These are phyloP conservation scores for Piaya cayana DNA, from an alignment of 2,113 vertebrate genomes.

Conservation along the genomic window DNA sequence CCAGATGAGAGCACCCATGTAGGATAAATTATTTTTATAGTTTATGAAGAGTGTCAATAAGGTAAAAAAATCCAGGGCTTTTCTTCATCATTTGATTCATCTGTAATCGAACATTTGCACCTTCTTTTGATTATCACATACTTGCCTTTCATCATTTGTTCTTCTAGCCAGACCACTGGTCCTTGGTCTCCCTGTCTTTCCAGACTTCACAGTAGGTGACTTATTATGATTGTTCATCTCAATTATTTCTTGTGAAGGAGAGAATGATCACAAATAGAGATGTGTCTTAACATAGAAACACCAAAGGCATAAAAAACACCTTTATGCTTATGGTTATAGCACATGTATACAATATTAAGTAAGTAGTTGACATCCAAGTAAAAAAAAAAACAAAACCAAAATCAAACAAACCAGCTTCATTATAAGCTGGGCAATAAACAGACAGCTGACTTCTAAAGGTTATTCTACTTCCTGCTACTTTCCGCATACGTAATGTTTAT, in stretches of 20 bases:
- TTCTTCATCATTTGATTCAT: background rate
- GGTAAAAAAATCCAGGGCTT: background rate
- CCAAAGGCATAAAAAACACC: background rate
- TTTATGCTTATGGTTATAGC: background rate
- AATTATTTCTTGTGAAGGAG: background rate
- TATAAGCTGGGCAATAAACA: background rate
- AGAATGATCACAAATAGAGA: background rate
- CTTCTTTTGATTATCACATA: background rate
- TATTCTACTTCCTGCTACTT: conserved; percentile 31
- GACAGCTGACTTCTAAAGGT: background rate
- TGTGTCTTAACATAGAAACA: background rate
- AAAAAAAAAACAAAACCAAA: background rate
- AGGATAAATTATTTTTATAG: background rate
- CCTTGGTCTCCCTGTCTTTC: background rate
- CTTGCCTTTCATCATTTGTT: background rate
- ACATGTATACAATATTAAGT: background rate
- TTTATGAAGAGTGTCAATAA: background rate
- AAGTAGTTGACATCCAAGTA: background rate
- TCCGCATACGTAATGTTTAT: conserved; percentile 3
- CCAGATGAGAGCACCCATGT: background rate
- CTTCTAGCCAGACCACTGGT: background rate
- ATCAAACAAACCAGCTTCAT: background rate
- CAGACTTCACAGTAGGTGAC: background rate
- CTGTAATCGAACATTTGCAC: background rate
- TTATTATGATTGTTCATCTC: background rate